phyloP scores from a whole-genome alignment of 2,888 invertebrate genomes.

The Itoplectis maculator region DNA sequence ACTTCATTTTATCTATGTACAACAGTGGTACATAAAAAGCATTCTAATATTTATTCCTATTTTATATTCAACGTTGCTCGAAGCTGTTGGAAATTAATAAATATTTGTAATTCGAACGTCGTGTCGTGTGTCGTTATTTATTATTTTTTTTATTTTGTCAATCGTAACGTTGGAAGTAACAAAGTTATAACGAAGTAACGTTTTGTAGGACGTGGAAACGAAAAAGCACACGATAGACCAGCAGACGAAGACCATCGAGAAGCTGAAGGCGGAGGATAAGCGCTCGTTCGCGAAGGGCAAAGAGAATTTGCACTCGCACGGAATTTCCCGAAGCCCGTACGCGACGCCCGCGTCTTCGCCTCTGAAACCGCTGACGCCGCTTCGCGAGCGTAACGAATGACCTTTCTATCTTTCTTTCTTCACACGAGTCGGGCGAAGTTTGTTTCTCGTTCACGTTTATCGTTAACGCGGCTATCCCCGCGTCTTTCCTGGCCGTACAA shows the following conservation, averaged over 20 bases:
- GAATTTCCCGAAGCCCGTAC: slow-evolving; percentile 78
- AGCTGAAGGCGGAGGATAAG: slow-evolving; percentile 81
- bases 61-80: slow-evolving; percentile 7
- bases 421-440: slow-evolving; percentile 2
- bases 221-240: slow-evolving; percentile 76
- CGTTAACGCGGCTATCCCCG: slow-evolving; percentile 16
- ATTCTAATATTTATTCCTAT: neutral
- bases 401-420: neutral
- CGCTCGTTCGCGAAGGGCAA: slow-evolving; percentile 83
- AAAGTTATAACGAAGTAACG: neutral
- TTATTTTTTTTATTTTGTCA: slow-evolving; percentile 37
- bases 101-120: slow-evolving; percentile 20
- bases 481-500: slow-evolving; percentile 3
- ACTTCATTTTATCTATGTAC: neutral
- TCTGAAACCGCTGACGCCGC: slow-evolving; percentile 83
- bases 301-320: slow-evolving; percentile 84
- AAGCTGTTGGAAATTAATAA: slow-evolving; percentile 37
- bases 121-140: neutral
- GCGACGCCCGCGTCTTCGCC: slow-evolving; percentile 78
- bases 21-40: neutral
- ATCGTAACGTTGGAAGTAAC: neutral
- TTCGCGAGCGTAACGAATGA: slow-evolving; percentile 84
- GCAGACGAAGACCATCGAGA: slow-evolving; percentile 84
- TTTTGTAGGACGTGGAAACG: slow-evolving; percentile 76
- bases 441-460: slow-evolving; percentile 26